phyloP scores from a whole-genome alignment of 2,113 vertebrate species.

The Bubo bubo region DNA sequence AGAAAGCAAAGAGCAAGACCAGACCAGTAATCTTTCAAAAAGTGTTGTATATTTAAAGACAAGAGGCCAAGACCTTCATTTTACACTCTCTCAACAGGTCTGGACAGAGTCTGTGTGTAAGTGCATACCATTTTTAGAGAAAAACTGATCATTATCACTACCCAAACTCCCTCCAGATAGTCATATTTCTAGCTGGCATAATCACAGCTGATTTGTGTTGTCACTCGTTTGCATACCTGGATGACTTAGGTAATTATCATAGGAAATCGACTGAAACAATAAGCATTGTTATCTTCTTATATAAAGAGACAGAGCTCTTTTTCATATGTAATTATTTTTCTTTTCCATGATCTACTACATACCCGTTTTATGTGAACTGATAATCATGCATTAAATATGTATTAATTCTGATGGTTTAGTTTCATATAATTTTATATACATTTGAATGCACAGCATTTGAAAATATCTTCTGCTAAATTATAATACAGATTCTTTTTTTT shows the following conservation, averaged over 20 bases:
- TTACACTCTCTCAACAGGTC: neutral
- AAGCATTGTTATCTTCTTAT: neutral
- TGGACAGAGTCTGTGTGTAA: neutral
- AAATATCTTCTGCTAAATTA: neutral
- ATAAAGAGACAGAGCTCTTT: neutral
- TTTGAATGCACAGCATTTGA: neutral
- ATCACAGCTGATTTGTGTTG: neutral
- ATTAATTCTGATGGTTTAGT: neutral
- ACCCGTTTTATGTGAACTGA: neutral
- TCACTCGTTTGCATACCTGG: neutral
- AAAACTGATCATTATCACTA: neutral
- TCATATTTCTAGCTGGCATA: neutral
- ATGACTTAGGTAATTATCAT: neutral
- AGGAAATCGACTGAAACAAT: neutral
- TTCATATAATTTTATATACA: neutral
- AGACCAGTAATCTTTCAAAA: neutral
- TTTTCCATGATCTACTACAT: neutral
- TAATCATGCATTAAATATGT: neutral
- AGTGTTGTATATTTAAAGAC: neutral
- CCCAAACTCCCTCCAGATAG: neutral
- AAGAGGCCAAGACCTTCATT: neutral
- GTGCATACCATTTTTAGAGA: neutral
- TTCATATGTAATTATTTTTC: neutral
- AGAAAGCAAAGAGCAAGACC: neutral
- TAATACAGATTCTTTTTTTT: neutral